Percentiles rank a stretch among this genome's conserved stretches.
phyloP scores from a whole-genome alignment of 1,140 invertebrate species.

The Triops longicaudatus region DNA sequence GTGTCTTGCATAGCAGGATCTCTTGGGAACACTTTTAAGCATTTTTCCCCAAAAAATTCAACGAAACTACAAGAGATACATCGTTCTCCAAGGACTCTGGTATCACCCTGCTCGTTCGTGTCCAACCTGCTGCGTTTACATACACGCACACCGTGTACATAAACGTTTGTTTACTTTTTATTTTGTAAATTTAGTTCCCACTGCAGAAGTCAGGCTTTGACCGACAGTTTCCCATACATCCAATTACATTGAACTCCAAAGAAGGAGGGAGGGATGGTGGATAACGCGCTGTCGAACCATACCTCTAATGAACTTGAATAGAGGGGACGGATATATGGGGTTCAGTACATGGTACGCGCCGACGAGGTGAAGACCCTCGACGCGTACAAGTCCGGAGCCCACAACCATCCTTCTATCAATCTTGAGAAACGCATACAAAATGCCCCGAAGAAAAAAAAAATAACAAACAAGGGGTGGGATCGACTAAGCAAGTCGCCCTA shows the following conservation, averaged over 20 bases:
- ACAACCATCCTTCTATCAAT: neutral
- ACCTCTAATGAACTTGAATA: conserved; percentile 8
- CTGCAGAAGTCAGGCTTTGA: neutral
- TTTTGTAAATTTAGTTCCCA: neutral
- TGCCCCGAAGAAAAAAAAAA: neutral
- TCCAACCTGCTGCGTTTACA: no score
- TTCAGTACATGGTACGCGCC: neutral
- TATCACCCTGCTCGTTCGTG: no score
- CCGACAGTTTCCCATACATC: neutral
- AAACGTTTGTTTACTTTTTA: neutral
- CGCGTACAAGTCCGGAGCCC: no score
- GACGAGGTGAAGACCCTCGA: neutral
- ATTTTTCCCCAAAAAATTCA: no score
- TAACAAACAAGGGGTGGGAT: neutral
- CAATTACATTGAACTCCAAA: neutral
- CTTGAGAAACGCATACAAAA: neutral
- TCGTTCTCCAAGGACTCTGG: no score
- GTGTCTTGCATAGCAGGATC: no score
- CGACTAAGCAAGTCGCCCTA: neutral
- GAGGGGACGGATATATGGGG: neutral
- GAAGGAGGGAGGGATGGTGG: neutral
- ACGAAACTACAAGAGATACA: no score
- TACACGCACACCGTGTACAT: no score
- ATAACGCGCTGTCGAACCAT: neutral
- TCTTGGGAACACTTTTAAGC: no score